Evolutionary conservation across 2,888 invertebrate species (phyloP).

Genomic region (Zaprionus lineosus): DNA sequence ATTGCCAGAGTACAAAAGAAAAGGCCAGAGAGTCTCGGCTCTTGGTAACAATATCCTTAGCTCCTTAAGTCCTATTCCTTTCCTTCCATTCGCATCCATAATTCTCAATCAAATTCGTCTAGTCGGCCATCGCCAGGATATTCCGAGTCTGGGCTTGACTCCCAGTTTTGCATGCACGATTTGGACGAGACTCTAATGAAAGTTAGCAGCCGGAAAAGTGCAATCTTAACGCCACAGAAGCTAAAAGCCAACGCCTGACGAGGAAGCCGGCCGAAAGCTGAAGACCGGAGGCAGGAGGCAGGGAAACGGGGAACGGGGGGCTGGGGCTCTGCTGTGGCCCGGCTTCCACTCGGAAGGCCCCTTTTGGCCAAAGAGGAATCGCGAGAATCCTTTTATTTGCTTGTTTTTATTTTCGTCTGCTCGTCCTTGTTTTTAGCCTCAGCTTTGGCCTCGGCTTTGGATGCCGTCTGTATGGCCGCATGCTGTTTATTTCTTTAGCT

Average conservation of each 20-base stretch:
- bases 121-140: slow-evolving; percentile 13
- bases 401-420: slow-evolving; percentile 73
- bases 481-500: slow-evolving; percentile 56
- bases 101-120: slow-evolving; percentile 59
- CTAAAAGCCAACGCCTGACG: slow-evolving; percentile 46
- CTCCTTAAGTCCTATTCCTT: neutral
- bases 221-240: slow-evolving; percentile 58
- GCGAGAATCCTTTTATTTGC: slow-evolving; percentile 71
- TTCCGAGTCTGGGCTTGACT: slow-evolving; percentile 4
- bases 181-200: slow-evolving; percentile 55
- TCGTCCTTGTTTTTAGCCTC: slow-evolving; percentile 25
- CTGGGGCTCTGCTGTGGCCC: too few species aligned
- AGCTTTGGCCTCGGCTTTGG: slow-evolving; percentile 38
- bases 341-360: neutral
- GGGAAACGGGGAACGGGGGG: too few species aligned
- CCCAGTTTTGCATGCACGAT: slow-evolving; percentile 49
- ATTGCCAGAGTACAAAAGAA: too few species aligned
- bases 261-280: slow-evolving; percentile 20
- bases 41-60: too few species aligned
- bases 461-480: slow-evolving; percentile 55
- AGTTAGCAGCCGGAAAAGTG: slow-evolving; percentile 69
- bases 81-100: slow-evolving; percentile 34
- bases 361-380: slow-evolving; percentile 43
- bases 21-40: too few species aligned
- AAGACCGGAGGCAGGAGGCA: too few species aligned